Percentiles rank a stretch among this genome's conserved stretches.
phyloP scores from a whole-genome alignment of 1,140 invertebrate species.

The Drosophila simulans region DNA sequence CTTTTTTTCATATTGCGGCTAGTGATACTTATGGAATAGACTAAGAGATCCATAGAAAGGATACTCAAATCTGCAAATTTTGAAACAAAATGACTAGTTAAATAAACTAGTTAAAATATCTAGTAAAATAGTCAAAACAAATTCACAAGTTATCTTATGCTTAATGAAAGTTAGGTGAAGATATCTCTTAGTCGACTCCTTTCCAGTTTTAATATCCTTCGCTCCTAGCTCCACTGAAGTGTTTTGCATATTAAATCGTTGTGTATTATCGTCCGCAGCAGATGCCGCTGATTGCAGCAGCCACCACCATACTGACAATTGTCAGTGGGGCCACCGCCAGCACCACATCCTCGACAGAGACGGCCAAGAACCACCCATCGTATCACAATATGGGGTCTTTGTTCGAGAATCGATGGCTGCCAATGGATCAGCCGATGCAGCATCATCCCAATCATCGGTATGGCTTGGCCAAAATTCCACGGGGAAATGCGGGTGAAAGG shows the following conservation, averaged over 20 bases:
- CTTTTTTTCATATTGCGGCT: constrained; percentile 3
- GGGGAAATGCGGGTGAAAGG: constrained; percentile 20
- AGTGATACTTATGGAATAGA: not conserved
- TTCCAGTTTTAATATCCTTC: not conserved
- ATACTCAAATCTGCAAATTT: too few relatives aligned
- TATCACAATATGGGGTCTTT: constrained; percentile 43
- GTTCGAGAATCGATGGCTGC: constrained; percentile 68
- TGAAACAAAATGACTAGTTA: too few relatives aligned
- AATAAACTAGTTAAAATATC: too few relatives aligned
- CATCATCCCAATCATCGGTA: constrained; percentile 46
- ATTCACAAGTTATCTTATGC: too few relatives aligned
- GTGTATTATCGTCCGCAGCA: constrained; percentile 35
- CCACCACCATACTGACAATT: constrained; percentile 57
- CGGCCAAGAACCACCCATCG: constrained; percentile 20
- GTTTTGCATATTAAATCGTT: constrained; percentile 38
- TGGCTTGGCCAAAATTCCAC: constrained; percentile 13
- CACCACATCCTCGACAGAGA: constrained; percentile 3
- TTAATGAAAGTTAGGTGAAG: not conserved
- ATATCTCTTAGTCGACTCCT: not conserved
- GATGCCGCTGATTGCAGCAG: constrained; percentile 62
- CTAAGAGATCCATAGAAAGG: not conserved
- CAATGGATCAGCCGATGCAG: constrained; percentile 41
- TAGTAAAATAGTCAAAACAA: too few relatives aligned
- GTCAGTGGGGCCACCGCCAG: constrained; percentile 21
- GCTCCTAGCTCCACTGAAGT: not conserved